phyloP scores from a whole-genome alignment of 30 jellyfish, hydroid and myxozoan genomes.

The Turritopsis dohrnii region DNA sequence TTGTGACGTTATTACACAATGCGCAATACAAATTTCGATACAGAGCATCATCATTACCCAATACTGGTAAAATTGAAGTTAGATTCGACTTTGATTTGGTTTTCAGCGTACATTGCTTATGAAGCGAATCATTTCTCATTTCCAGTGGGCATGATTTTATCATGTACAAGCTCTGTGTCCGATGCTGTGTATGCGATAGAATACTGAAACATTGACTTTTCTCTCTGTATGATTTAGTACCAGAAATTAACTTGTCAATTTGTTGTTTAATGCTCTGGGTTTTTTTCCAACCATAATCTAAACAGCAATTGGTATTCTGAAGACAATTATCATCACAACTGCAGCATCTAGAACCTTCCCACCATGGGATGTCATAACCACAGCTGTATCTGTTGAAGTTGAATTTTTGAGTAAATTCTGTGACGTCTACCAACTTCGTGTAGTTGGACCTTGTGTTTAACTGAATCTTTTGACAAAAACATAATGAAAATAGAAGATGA shows the following conservation, averaged over 20 bases:
- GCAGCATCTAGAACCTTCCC: too few species aligned
- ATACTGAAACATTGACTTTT: background rate
- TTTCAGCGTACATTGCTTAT: background rate
- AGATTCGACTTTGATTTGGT: too few species aligned
- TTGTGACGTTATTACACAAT: background rate
- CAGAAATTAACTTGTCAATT: background rate
- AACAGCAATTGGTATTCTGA: background rate
- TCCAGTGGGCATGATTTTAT: background rate
- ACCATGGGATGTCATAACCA: background rate
- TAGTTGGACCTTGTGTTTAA: too few species aligned
- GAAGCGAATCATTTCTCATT: background rate
- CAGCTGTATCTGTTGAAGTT: background rate
- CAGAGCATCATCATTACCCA: background rate
- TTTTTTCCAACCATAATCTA: background rate
- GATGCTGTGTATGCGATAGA: background rate
- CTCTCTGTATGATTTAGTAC: background rate
- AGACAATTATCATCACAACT: background rate
- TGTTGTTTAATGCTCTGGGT: background rate
- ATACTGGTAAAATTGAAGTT: background rate
- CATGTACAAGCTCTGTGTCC: background rate
- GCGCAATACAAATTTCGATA: conserved; percentile 6
- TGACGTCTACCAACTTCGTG: background rate
- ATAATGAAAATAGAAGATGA: background rate
- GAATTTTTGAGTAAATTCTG: background rate
- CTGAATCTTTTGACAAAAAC: background rate